A percentile compares a stretch with the other conserved stretches of the same genome.
Evolutionary conservation across 1,140 invertebrate species (phyloP).

Genomic region (Scaptomyza pallida): DNA sequence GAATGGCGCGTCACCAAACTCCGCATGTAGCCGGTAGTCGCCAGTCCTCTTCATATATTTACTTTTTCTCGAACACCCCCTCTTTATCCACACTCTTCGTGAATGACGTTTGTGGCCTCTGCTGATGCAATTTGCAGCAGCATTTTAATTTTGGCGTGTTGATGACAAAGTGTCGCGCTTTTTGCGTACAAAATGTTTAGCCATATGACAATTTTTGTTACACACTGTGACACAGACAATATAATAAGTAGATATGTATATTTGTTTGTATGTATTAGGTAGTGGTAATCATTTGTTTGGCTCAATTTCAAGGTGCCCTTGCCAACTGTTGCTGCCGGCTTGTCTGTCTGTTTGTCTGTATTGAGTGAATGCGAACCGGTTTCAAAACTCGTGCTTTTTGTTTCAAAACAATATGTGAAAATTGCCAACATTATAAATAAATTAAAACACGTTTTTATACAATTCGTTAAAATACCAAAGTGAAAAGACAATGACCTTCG

Average conservation of each 20-base stretch:
- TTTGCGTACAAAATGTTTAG: slow-evolving; percentile 64
- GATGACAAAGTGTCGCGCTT: slow-evolving; percentile 40
- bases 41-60: slow-evolving; percentile 5
- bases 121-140: slow-evolving; percentile 62
- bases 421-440: slow-evolving; percentile 24
- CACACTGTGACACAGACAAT: not conserved
- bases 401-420: slow-evolving; percentile 35
- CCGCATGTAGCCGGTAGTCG: slow-evolving; percentile 12
- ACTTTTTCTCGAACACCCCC: not conserved
- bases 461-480: slow-evolving; percentile 22
- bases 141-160: slow-evolving; percentile 51
- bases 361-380: slow-evolving; percentile 51
- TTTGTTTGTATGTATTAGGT: slow-evolving; percentile 14
- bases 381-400: slow-evolving; percentile 53
- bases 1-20: slow-evolving; percentile 20
- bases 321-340: slow-evolving; percentile 40
- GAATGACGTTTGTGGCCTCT: not conserved
- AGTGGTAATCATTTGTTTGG: slow-evolving; percentile 40
- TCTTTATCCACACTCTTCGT: not conserved
- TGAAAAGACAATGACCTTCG: slow-evolving; percentile 62
- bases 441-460: slow-evolving; percentile 37
- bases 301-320: slow-evolving; percentile 71
- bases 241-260: slow-evolving; percentile 14
- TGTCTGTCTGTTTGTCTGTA: not conserved
- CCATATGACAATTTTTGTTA: slow-evolving; percentile 35